These are phyloP conservation scores for Pelusios castaneus DNA, from an alignment of 2,113 vertebrate species.

Conservation along the genomic window DNA sequence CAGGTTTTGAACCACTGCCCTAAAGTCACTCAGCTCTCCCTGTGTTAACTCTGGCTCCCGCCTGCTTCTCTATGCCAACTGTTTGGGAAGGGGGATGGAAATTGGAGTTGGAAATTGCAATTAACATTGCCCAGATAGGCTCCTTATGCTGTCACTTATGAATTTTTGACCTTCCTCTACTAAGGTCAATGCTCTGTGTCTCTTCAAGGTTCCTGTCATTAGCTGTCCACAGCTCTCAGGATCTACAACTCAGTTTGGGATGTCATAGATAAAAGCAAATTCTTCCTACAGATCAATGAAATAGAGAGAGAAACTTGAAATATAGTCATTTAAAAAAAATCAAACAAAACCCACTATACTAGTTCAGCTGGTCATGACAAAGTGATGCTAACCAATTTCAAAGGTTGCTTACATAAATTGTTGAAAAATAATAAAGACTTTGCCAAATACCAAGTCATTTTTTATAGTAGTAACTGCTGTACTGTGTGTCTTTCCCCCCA, in stretches of 20 bases:
- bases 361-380: not conserved
- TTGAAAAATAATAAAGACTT: not conserved
- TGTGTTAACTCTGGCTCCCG: not conserved
- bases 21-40: not conserved
- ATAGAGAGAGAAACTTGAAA: not conserved
- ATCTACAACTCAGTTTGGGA: not conserved
- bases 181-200: not conserved
- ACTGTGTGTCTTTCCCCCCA: fast-evolving
- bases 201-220: not conserved
- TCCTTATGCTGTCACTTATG: not conserved
- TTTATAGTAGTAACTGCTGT: not conserved
- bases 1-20: too few relatives aligned
- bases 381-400: not conserved
- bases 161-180: not conserved
- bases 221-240: not conserved
- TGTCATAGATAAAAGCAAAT: not conserved
- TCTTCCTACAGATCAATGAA: not conserved
- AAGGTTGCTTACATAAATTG: not conserved
- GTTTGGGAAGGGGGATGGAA: not conserved
- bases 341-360: not conserved
- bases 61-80: not conserved
- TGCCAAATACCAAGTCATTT: not conserved
- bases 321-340: not conserved
- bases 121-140: not conserved
- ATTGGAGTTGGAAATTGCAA: not conserved